phyloP scores from a whole-genome alignment of 92 coral and sea anemone genomes.

The Porites evermanni region DNA sequence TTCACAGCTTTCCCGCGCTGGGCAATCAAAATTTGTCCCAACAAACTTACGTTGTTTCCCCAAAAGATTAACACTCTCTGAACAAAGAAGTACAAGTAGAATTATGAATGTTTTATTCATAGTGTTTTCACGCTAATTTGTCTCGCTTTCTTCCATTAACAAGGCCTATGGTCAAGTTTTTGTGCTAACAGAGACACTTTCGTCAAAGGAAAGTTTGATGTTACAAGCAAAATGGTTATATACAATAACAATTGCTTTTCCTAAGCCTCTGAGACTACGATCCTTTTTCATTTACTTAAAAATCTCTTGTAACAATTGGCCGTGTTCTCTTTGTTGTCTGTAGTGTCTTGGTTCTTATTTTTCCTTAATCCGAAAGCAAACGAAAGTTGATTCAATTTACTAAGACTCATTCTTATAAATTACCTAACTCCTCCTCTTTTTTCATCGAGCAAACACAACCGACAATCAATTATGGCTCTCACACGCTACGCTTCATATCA shows the following conservation, averaged over 20 bases:
- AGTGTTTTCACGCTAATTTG: slow-evolving; percentile 18
- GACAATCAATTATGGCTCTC: slow-evolving; percentile 66
- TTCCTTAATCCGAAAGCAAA: slow-evolving; percentile 72
- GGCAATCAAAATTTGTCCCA: slow-evolving; percentile 3
- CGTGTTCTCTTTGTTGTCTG: slow-evolving; percentile 15
- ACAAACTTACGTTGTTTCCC: slow-evolving; percentile 33
- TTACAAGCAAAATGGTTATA: not conserved
- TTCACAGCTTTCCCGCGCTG: not conserved
- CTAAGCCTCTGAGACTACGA: not conserved
- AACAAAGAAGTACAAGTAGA: slow-evolving; percentile 41
- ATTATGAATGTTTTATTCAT: slow-evolving; percentile 43
- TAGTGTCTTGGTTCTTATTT: slow-evolving; percentile 35
- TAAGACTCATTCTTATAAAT: slow-evolving; percentile 73
- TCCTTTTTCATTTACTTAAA: slow-evolving; percentile 8
- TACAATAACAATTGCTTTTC: not conserved
- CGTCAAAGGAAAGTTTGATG: not conserved
- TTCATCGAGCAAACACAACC: slow-evolving; percentile 76
- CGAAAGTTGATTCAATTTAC: slow-evolving; percentile 71
- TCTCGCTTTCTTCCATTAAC: slow-evolving; percentile 29
- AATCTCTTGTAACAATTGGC: slow-evolving; percentile 14
- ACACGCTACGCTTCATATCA: not conserved
- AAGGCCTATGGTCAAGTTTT: slow-evolving; percentile 1
- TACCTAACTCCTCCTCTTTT: slow-evolving; percentile 79
- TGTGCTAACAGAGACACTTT: not conserved
- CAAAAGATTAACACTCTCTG: slow-evolving; percentile 44